These are phyloP conservation scores for Monopis laevigella DNA, from an alignment of 2,888 invertebrate species.

Conservation along the genomic window DNA sequence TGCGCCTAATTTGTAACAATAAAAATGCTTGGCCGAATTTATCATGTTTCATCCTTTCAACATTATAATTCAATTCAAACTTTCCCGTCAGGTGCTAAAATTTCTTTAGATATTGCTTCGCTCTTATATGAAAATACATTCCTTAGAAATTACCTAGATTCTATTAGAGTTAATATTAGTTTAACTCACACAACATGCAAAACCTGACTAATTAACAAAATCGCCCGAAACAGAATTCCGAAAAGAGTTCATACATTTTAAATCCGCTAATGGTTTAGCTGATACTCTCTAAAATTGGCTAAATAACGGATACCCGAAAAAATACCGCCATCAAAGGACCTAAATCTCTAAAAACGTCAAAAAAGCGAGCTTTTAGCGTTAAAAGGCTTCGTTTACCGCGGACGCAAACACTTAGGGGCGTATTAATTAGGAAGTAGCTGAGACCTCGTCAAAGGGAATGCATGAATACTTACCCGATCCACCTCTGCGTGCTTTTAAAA, in stretches of 20 bases:
- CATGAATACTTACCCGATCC: slow-evolving; percentile 58
- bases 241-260: slow-evolving; percentile 1
- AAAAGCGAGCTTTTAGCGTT: slow-evolving; percentile 50
- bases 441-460: slow-evolving; percentile 65
- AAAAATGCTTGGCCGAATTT: too few relatives aligned
- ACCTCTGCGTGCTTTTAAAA: slow-evolving; percentile 61
- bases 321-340: slow-evolving; percentile 48
- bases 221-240: slow-evolving; percentile 5
- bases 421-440: slow-evolving; percentile 66
- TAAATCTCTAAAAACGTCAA: slow-evolving; percentile 40
- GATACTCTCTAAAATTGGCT: slow-evolving; percentile 42
- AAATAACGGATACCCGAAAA: slow-evolving; percentile 52
- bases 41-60: too few relatives aligned
- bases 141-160: too few relatives aligned
- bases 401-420: slow-evolving; percentile 65
- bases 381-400: slow-evolving; percentile 65
- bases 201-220: too few relatives aligned
- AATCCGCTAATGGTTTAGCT: slow-evolving; percentile 39
- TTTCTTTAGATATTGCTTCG: too few relatives aligned
- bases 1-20: too few relatives aligned
- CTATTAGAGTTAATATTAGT: too few relatives aligned
- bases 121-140: too few relatives aligned
- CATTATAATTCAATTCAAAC: too few relatives aligned
- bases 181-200: too few relatives aligned
- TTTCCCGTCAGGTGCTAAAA: too few relatives aligned